phyloP scores from a whole-genome alignment of 2,888 invertebrate species.

The Carterocephalus palaemon region DNA sequence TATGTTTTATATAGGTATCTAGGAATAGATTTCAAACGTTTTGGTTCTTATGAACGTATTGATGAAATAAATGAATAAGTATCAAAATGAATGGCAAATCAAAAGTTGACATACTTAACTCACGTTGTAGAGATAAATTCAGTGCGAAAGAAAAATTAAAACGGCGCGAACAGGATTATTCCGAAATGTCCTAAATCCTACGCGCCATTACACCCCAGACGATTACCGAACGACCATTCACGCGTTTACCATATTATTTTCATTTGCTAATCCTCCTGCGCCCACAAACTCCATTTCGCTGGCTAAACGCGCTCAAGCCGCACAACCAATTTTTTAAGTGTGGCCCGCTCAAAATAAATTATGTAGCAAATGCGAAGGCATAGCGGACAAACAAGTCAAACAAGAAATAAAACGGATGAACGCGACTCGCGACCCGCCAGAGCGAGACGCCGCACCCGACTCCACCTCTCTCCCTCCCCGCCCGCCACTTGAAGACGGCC shows the following conservation, averaged over 20 bases:
- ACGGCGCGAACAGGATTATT: conserved; percentile 59
- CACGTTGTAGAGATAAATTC: too few species aligned
- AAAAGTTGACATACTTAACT: too few species aligned
- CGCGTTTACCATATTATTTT: conserved; percentile 75
- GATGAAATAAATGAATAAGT: too few species aligned
- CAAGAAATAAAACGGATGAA: conserved; percentile 71
- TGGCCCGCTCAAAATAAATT: conserved; percentile 74
- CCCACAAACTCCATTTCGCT: conserved; percentile 67
- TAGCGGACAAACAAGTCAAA: conserved; percentile 72
- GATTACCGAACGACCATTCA: conserved; percentile 64
- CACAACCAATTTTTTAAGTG: conserved; percentile 75
- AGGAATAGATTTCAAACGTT: too few species aligned
- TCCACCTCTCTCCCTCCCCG: conserved; percentile 39
- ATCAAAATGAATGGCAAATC: too few species aligned
- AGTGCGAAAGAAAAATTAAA: conserved; percentile 61
- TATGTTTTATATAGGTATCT: too few species aligned
- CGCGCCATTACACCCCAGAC: conserved; percentile 64
- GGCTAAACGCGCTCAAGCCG: conserved; percentile 58
- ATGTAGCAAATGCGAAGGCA: conserved; percentile 68
- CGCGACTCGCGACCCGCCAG: conserved; percentile 48
- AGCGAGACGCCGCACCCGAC: conserved; percentile 48
- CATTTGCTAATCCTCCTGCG: conserved; percentile 53
- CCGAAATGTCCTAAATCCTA: conserved; percentile 53
- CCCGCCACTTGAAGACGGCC: conserved; percentile 70
- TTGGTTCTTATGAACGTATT: too few species aligned